These are phyloP conservation scores for Monochamus saltuarius DNA, from an alignment of 1,140 invertebrate genomes.

Conservation along the genomic window DNA sequence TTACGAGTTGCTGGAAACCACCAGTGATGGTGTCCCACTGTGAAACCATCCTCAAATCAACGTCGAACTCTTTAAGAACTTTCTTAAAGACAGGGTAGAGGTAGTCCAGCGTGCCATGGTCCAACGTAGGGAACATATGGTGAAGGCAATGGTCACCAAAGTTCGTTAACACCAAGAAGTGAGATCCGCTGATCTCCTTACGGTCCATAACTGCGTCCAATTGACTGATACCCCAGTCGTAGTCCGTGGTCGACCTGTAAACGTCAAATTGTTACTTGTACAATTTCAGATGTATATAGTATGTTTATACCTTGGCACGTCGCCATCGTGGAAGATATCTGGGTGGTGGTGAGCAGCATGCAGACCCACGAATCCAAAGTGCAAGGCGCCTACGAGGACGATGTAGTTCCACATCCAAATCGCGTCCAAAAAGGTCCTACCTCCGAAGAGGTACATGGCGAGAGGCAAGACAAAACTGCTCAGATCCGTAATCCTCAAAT, in stretches of 20 bases:
- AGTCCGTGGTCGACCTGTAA: slow-evolving; percentile 23
- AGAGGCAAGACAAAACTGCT: slow-evolving; percentile 58
- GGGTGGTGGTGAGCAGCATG: slow-evolving; percentile 84
- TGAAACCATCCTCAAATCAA: slow-evolving; percentile 58
- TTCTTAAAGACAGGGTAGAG: slow-evolving; percentile 67
- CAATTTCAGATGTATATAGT: too few relatives aligned
- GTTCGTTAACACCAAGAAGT: slow-evolving; percentile 66
- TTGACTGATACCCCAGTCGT: slow-evolving; percentile 77
- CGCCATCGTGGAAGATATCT: slow-evolving; percentile 81
- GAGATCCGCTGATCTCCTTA: slow-evolving; percentile 63
- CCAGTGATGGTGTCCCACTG: slow-evolving; percentile 65
- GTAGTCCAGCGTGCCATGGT: slow-evolving; percentile 68
- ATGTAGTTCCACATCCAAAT: slow-evolving; percentile 62
- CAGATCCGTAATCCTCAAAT: slow-evolving; percentile 45
- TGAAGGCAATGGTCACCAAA: slow-evolving; percentile 79
- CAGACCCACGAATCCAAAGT: slow-evolving; percentile 67
- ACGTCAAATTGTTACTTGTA: too few relatives aligned
- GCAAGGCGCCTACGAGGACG: slow-evolving; percentile 59
- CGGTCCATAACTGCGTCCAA: slow-evolving; percentile 74
- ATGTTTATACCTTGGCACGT: slow-evolving; percentile 58
- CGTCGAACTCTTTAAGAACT: slow-evolving; percentile 69
- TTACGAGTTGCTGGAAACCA: slow-evolving; percentile 65
- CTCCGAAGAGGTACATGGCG: slow-evolving; percentile 55
- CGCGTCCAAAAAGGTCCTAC: slow-evolving; percentile 44
- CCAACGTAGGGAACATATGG: slow-evolving; percentile 81